Base-by-base conservation (phyloP, 30 jellyfish, hydroid and myxozoan species). In the Hydractinia echinata region DNA sequence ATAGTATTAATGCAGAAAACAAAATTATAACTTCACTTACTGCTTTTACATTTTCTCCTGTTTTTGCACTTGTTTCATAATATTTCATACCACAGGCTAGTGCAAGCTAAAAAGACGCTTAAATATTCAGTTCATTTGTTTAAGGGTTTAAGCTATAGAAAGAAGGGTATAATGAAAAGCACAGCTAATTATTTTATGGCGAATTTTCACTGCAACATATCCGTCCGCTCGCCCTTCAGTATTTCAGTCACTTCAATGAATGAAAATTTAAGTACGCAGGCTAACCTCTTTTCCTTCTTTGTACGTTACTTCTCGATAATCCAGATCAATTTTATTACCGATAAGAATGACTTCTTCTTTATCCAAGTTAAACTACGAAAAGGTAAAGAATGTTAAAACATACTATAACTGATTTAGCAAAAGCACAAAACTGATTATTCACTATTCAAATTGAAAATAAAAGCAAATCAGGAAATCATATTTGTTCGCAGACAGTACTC, bases 241-340 rank as follows among this genome's bases (percentile, higher is more conserved):
- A 30, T n/a, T 58, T 9, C 19, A 66, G 30, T 30, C 44, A 30
- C 44, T 30, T 30, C 44, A 30, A 30, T 30, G 44, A 30, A 30
- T 30, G 2, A 30, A 30, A 30, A 30, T 30, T 30, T 30, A 30
- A 30, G 44, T 30, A 0, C 44, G 44, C 4, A 13, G 15, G 9
- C 83, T 53, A 64, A 89, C 96, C 84, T 50, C 13, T 50, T 71
- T 84, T 30, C 95, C 96, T 54, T 89, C 94, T 11, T 69, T 84
- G 4, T 81, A 51, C 6, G 95, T 16, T 4, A 89, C 89, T 66
- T 74, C 89, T 71, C 95, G 66, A 61, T 72, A 64, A 55, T 83
- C 94, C 61, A 89, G 79, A 80, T 89, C 96, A 10, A 89, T 83
- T 76, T 89, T 89, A 61, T 89, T 89, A 15, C 96, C 96, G 39